Conservation (phyloP, 1,140 invertebrate genomes). For the Probaryconus sp. region DNA sequence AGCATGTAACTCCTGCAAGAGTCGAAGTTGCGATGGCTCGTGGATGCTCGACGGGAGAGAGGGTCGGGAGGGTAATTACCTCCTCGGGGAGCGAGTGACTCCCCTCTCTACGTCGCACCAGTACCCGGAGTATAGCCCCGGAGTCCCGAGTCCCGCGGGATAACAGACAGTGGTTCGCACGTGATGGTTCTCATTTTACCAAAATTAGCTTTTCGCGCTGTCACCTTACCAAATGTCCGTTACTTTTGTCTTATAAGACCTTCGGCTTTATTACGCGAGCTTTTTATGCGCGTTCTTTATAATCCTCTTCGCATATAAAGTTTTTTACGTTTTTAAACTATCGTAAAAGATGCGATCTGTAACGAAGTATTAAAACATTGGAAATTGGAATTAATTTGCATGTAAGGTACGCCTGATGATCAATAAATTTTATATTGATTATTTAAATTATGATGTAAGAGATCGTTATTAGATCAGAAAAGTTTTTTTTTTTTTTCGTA, state of each 20-base stretch:
- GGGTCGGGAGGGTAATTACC: slow-evolving; percentile 74
- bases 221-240: slow-evolving; percentile 23
- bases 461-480: too few relatives aligned
- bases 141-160: slow-evolving; percentile 71
- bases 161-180: slow-evolving; percentile 68
- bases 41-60: slow-evolving; percentile 60
- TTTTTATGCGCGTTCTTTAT: slow-evolving; percentile 16
- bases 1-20: slow-evolving; percentile 76
- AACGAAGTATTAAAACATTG: too few relatives aligned
- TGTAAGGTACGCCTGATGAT: too few relatives aligned
- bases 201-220: slow-evolving; percentile 65
- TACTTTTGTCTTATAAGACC: slow-evolving; percentile 24
- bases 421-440: too few relatives aligned
- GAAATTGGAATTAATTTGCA: too few relatives aligned
- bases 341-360: too few relatives aligned
- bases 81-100: slow-evolving; percentile 70
- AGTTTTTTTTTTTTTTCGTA: too few relatives aligned
- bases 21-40: slow-evolving; percentile 74
- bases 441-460: too few relatives aligned
- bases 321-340: too few relatives aligned
- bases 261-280: slow-evolving; percentile 19
- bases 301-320: slow-evolving; percentile 2
- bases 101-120: slow-evolving; percentile 61
- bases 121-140: slow-evolving; percentile 66
- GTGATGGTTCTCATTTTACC: slow-evolving; percentile 70